Base-by-base conservation (phyloP, 2,113 vertebrate species). In the Rhodinocichla rosea region DNA sequence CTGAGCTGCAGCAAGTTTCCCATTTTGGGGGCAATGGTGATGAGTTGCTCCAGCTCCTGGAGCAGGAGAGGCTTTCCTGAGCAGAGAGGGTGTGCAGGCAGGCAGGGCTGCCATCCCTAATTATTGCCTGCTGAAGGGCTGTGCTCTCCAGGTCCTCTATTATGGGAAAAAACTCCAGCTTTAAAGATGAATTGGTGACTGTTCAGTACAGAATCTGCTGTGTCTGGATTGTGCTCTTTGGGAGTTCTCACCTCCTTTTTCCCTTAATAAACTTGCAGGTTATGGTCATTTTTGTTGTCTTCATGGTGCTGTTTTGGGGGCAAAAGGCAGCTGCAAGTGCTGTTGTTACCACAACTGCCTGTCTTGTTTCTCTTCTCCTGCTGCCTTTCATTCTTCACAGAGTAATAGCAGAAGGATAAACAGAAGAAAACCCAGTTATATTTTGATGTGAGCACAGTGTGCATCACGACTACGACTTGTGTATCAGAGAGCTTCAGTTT, bases 341-440 rank as follows among this genome's bases (percentile, higher is more conserved):
- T 97, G 75, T 75, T 95, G 87, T 94, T 95, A 60, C 62, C 80
- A 84, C 9, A 17, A 59, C 73, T 91, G 78, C 18, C n/a, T 87
- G 21, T 59, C 59, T 80, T 59, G 39, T 39, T 39, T 74, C 42
- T 73, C 14, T 59, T 90, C 73, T 96, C 59, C 76, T 90, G 49
- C 91, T 78, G 84, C 52, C 95, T 96, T 97, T 95, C 67, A 57
- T 92, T 90, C 55, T 84, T 92, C 92, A 93, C 92, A 88, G 91
- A 97, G 91, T 44, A 76, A 33, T 30, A 49, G 59, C 64, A 42
- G 21, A 69, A 26, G 35, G 77, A 28, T 28, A 74, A 81, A 92
- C 49, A 94, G 91, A 96, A 96, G 93, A 90, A 96, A 95, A 56
- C 30, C 3, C 32, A 81, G 83, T 87, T 94, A 24, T 19, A 40